Evolutionary conservation across 2,797 vertebrate genomes (phyloP), one percentile per base, ranked within the genome.

Genomic region (Margarornis squamiger): DNA sequence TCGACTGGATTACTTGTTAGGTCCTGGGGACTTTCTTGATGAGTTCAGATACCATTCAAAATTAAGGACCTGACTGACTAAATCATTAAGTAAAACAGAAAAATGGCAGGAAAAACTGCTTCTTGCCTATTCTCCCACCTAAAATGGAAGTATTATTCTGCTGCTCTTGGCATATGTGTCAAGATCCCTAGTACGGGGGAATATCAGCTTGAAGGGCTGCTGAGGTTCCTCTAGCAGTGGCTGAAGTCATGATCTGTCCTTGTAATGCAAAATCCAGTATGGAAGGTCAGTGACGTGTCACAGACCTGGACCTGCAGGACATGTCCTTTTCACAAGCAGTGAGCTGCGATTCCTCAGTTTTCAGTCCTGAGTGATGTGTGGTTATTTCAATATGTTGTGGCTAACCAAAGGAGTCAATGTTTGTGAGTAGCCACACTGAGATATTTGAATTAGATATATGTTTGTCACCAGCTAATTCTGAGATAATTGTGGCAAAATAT

Each of bases 81-180:
- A 90, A 66, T 84, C 77, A 75, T 65, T 66, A 88, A 86, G 13
- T 58, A 75, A 84, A 93, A 34, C 43, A 74, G 81, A 78, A 89
- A 88, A 93, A 19, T 0, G 0, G 9, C 55, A 76, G 52, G 51
- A 62, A 94, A 90, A 93, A 36, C 15, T 77, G 38, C 7, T 41
- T 68, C 39, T 78, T 84, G 65, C 66, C 15, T 81, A 23, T 73
- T 88, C 16, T 88, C 20, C 23, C 59, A 68, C 36, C 29, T 86
- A 78, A 81, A 88, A 62, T 48, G 26, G 16, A 74, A 81, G n/a
- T 41, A 6, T 55, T 87, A 45, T 54, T 66, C 68, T 77, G n/a
- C 43, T 66, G 38, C 36, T 89, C 49, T 88, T 72, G 65, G 24
- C 21, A 29, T 46, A 32, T 8, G 6, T 12, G 3, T 43, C 0